These are phyloP conservation scores for Harpegnathos saltator DNA, from an alignment of 1,140 invertebrate genomes.

Conservation along the genomic window DNA sequence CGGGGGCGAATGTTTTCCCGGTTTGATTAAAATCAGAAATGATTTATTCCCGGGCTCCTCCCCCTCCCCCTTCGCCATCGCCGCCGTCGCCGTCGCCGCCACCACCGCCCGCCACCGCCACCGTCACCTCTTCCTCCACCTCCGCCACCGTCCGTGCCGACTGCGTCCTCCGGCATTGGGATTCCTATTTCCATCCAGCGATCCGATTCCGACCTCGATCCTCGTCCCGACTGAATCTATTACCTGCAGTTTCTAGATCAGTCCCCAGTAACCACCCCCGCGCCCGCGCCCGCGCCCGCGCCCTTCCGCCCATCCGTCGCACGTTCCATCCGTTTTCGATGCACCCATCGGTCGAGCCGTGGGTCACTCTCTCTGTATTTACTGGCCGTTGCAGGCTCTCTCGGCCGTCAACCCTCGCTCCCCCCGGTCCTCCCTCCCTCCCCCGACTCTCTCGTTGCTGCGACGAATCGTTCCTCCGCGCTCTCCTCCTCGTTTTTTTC, in stretches of 20 bases:
- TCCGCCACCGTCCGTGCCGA: not conserved
- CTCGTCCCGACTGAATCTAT: conserved; percentile 67
- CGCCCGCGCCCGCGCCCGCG: not conserved
- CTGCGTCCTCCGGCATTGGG: conserved; percentile 24
- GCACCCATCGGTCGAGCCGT: conserved; percentile 39
- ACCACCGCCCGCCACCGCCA: conserved; percentile 3
- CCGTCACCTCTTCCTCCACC: not conserved
- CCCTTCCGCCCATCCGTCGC: conserved; percentile 8
- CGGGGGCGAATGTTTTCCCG: conserved; percentile 51
- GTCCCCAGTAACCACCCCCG: conserved; percentile 42
- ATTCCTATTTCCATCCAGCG: conserved; percentile 59
- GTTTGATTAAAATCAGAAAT: conserved; percentile 75
- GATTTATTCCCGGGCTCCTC: conserved; percentile 66
- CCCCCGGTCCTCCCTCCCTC: not conserved
- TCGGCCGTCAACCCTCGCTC: conserved; percentile 35
- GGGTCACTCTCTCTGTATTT: conserved; percentile 51
- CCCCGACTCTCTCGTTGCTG: not conserved
- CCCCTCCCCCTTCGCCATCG: not conserved
- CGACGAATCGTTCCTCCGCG: conserved; percentile 54
- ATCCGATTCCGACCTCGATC: conserved; percentile 59
- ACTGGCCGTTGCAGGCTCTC: conserved; percentile 47
- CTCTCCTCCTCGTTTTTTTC: conserved; percentile 30
- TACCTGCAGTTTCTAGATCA: conserved; percentile 71
- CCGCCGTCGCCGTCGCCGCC: not conserved
- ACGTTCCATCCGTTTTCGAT: conserved; percentile 50